A percentile compares a stretch with the other conserved stretches of the same genome.
Evolutionary conservation across 2,113 vertebrate species (phyloP).

Genomic region (Psophia crepitans): DNA sequence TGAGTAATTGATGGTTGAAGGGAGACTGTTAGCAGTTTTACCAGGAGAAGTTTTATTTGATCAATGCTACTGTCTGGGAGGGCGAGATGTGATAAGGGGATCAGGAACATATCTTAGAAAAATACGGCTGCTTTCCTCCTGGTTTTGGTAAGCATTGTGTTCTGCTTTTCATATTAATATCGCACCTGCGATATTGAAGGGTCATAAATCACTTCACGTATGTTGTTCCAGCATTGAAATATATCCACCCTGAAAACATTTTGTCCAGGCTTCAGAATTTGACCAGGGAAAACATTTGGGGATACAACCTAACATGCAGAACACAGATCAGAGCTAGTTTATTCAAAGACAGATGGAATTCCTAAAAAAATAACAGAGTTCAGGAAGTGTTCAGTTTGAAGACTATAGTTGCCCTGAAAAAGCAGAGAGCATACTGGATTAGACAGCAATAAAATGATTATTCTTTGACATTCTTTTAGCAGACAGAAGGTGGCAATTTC

Average conservation of each 20-base stretch:
- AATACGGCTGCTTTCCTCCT: background rate
- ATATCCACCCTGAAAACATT: background rate
- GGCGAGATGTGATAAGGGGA: background rate
- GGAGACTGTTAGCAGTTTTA: background rate
- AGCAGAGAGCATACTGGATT: slow-evolving; percentile 6
- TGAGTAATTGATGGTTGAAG: background rate
- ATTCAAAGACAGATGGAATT: slow-evolving; percentile 42
- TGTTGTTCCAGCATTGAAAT: background rate
- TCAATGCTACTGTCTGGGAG: background rate
- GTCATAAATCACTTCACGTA: background rate
- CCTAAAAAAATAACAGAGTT: background rate
- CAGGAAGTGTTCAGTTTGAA: background rate
- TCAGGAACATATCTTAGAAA: background rate
- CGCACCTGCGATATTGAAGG: background rate
- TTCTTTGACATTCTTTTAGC: slow-evolving; percentile 7
- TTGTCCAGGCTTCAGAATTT: background rate
- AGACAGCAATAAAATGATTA: slow-evolving; percentile 17
- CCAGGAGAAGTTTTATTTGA: background rate
- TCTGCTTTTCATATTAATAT: background rate
- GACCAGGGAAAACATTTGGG: background rate
- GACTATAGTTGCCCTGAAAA: background rate
- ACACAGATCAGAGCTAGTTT: background rate
- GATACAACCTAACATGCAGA: background rate
- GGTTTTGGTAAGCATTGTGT: background rate
- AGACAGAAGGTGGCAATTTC: slow-evolving; percentile 55